These are phyloP conservation scores for Urechis unicinctus DNA, from an alignment of 2,888 invertebrate species.

Conservation along the genomic window DNA sequence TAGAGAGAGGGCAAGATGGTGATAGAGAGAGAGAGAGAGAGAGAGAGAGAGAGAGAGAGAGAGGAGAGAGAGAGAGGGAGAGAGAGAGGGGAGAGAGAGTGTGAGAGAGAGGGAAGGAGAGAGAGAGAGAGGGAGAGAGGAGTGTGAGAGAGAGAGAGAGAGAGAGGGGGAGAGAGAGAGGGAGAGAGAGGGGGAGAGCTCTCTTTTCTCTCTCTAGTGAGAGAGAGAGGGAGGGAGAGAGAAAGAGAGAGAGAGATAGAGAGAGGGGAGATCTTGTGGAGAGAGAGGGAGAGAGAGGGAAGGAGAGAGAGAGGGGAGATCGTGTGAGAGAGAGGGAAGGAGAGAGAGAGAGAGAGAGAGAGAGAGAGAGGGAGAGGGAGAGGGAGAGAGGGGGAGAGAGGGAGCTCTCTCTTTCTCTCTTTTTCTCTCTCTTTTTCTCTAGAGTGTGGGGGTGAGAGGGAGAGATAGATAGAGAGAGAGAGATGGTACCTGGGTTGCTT, in stretches of 20 bases:
- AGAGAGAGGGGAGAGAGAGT: not conserved
- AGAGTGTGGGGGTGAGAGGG: too few species aligned
- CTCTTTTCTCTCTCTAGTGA: too few species aligned
- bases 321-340: not conserved
- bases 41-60: constrained; percentile 4
- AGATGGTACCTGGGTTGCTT: too few species aligned
- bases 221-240: not conserved
- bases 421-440: too few species aligned
- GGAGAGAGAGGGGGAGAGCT: not conserved
- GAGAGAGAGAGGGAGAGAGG: too few species aligned
- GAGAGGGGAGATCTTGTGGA: too few species aligned
- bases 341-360: not conserved
- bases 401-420: too few species aligned
- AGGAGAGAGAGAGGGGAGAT: not conserved
- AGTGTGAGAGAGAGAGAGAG: not conserved
- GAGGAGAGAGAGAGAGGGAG: not conserved
- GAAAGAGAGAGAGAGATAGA: too few species aligned
- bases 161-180: not conserved
- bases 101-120: not conserved
- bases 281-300: not conserved
- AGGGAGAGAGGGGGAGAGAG: too few species aligned
- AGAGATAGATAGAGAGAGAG: too few species aligned
- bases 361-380: not conserved
- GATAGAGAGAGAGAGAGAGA: too few species aligned
- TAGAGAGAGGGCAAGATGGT: not conserved